phyloP scores from a whole-genome alignment of 1,140 invertebrate genomes.

The Mactra quadrangularis region DNA sequence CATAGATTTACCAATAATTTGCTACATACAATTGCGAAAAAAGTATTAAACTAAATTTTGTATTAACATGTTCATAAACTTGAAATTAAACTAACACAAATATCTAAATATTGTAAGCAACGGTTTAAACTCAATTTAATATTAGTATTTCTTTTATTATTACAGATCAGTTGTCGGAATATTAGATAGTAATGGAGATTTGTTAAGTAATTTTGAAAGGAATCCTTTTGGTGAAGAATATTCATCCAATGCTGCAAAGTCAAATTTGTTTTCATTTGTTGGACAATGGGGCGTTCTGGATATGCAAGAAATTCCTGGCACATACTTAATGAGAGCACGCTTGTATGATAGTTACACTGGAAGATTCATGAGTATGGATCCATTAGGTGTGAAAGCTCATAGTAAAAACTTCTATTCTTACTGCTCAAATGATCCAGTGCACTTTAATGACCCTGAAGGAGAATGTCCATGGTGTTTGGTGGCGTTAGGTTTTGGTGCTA shows the following conservation, averaged over 20 bases:
- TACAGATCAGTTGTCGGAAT: constrained; percentile 35
- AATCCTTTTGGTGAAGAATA: constrained; percentile 14
- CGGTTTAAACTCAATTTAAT: too few relatives aligned
- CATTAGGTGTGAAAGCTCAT: constrained; percentile 1
- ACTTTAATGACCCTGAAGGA: constrained; percentile 24
- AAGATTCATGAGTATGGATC: constrained; percentile 23
- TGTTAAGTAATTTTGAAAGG: constrained; percentile 7
- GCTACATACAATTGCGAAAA: too few relatives aligned
- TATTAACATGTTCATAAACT: too few relatives aligned
- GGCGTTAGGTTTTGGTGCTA: background rate
- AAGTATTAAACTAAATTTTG: too few relatives aligned
- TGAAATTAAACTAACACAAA: too few relatives aligned
- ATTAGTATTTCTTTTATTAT: too few relatives aligned
- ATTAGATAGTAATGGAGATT: background rate
- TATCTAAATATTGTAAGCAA: too few relatives aligned
- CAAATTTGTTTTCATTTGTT: constrained; percentile 5
- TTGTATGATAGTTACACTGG: constrained; percentile 18
- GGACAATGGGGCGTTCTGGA: constrained; percentile 34
- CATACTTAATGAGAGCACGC: constrained; percentile 18
- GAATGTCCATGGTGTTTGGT: background rate
- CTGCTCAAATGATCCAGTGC: constrained; percentile 18
- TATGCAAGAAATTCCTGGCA: constrained; percentile 18
- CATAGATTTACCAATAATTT: too few relatives aligned
- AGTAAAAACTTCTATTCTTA: constrained; percentile 41
- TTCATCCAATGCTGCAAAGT: background rate